A percentile compares a stretch with the other conserved stretches of the same genome.
These are phyloP conservation scores for Dromococcyx pavoninus DNA, from an alignment of 2,797 vertebrate genomes.

Conservation along the genomic window DNA sequence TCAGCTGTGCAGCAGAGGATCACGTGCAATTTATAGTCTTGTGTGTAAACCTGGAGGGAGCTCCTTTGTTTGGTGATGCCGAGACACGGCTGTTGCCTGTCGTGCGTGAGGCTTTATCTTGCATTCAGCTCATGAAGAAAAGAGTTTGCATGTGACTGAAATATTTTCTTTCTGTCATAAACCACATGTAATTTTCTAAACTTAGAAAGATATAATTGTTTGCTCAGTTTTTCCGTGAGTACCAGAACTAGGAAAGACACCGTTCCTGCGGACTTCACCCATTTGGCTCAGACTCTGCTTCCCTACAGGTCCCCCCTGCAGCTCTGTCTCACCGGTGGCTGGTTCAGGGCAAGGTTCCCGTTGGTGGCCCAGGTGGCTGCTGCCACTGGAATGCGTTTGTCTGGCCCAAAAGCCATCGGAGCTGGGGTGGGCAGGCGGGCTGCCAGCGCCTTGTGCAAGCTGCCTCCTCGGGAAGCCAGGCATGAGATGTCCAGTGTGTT, in stretches of 20 bases:
- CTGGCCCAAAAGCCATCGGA: neutral
- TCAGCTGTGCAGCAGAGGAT: neutral
- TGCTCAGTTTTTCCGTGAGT: neutral
- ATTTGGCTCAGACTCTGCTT: neutral
- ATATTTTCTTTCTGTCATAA: neutral
- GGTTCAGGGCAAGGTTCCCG: neutral
- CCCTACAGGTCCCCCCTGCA: neutral
- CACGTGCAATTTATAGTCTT: neutral
- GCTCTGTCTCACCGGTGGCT: neutral
- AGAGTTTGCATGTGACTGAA: neutral
- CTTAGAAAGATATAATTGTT: neutral
- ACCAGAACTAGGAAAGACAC: neutral
- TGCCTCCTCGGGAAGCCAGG: neutral
- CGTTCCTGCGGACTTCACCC: neutral
- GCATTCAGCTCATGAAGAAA: neutral
- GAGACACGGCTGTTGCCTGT: neutral
- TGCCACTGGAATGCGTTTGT: neutral
- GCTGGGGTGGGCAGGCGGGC: neutral
- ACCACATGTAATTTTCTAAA: neutral
- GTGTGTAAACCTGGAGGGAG: neutral
- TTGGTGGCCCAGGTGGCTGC: neutral
- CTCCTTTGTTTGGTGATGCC: constrained; percentile 33
- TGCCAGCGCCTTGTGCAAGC: accelerated
- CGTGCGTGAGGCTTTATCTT: neutral
- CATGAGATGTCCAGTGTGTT: accelerated